Evolutionary conservation across 2,888 invertebrate genomes (phyloP).

Genomic region (Tachina grossa): DNA sequence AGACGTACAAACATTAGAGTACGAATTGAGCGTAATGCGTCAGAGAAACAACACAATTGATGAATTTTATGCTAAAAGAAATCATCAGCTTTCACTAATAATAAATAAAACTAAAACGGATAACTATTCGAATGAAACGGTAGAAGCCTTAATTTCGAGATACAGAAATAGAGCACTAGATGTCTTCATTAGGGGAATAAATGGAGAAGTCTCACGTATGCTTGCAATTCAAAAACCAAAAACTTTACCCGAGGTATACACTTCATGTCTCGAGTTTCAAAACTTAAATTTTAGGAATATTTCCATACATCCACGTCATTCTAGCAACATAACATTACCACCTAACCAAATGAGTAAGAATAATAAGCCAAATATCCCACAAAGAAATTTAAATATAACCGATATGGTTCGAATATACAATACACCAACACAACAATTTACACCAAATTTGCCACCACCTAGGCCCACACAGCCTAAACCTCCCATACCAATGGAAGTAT

Average conservation of each 20-base stretch:
- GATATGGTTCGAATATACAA: no score
- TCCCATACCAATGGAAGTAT: constrained; percentile 25
- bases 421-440: no score
- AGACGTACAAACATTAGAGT: constrained; percentile 5
- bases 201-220: not conserved
- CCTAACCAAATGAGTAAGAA: no score
- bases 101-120: constrained; percentile 16
- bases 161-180: constrained; percentile 30
- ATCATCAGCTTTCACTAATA: not conserved
- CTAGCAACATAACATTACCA: not conserved
- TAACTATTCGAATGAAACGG: not conserved
- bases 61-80: constrained; percentile 3
- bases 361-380: no score
- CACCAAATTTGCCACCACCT: no score
- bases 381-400: no score
- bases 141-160: constrained; percentile 18
- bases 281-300: not conserved
- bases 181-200: not conserved
- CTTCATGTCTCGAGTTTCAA: no score
- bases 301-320: not conserved
- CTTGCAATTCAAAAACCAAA: no score
- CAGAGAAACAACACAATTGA: constrained; percentile 7
- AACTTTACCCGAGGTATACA: no score
- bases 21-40: constrained; percentile 4
- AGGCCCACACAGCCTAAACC: constrained; percentile 9